Percentiles rank a stretch among this genome's conserved stretches.
Evolutionary conservation across 2,113 vertebrate species (phyloP).

Genomic region (Paralichthys olivaceus): DNA sequence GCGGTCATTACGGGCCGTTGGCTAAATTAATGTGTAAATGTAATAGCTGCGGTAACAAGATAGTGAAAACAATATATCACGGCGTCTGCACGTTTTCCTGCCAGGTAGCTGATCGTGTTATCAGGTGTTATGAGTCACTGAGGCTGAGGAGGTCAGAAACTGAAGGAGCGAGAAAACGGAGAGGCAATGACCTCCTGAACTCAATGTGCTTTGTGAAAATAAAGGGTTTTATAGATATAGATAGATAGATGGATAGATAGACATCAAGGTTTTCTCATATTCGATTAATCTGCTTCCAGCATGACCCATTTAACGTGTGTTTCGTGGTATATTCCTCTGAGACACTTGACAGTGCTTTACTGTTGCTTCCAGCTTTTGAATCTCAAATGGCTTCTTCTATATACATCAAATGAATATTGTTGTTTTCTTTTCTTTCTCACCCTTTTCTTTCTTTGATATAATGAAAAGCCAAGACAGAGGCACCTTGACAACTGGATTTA

Average conservation of each 20-base stretch:
- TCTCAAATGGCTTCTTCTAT: constrained; percentile 37
- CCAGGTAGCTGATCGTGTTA: background rate
- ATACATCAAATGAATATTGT: constrained; percentile 24
- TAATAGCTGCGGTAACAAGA: constrained; percentile 49
- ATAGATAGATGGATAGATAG: constrained; percentile 9
- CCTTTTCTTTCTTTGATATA: background rate
- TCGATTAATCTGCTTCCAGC: constrained; percentile 17
- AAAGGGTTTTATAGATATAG: constrained; percentile 16
- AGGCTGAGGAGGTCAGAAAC: background rate
- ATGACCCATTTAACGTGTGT: constrained; percentile 45
- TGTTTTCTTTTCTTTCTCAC: constrained; percentile 19
- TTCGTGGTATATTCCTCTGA: constrained; percentile 37
- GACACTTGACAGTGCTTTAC: constrained; percentile 24
- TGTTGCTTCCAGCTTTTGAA: constrained; percentile 27
- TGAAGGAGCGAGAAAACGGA: background rate
- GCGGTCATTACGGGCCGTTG: constrained; percentile 43
- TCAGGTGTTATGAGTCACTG: background rate
- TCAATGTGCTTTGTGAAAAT: constrained; percentile 16
- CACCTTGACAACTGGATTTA: background rate
- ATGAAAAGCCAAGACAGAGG: background rate
- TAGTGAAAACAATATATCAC: constrained; percentile 48
- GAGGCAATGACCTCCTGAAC: constrained; percentile 34
- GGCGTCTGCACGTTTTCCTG: background rate
- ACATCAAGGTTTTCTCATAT: background rate
- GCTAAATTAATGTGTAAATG: constrained; percentile 59